Evolutionary conservation across 2,888 invertebrate genomes (phyloP).

Genomic region (Dexiosoma caninum): DNA sequence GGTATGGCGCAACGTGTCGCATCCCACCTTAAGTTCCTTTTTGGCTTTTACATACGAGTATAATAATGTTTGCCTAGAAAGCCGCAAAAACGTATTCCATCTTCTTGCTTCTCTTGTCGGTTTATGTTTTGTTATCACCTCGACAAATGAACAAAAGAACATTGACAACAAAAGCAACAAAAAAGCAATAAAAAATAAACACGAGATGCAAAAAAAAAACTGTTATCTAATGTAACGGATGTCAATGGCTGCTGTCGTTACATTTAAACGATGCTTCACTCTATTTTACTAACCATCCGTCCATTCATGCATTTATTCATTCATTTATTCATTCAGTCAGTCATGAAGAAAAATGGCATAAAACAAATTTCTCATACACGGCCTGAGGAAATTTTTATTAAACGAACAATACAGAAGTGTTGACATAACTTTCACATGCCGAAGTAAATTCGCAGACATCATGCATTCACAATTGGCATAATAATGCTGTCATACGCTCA

Average conservation of each 20-base stretch:
- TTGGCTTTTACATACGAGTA: too few species aligned
- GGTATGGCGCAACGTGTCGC: neutral
- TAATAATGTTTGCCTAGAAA: constrained; percentile 32
- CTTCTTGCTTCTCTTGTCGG: neutral
- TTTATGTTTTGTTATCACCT: constrained; percentile 54
- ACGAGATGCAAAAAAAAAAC: constrained; percentile 8
- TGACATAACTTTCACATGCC: neutral
- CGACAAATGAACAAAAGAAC: constrained; percentile 35
- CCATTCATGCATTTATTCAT: constrained; percentile 12
- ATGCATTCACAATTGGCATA: neutral
- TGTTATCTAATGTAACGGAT: constrained; percentile 57
- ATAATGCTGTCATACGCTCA: neutral
- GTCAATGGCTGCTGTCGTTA: constrained; percentile 63
- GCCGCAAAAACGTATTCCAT: constrained; percentile 44
- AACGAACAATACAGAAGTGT: neutral
- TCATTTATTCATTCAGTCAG: constrained; percentile 5
- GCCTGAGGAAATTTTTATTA: neutral
- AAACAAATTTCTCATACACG: constrained; percentile 12
- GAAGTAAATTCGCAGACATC: neutral
- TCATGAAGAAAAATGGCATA: constrained; percentile 5
- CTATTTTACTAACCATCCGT: constrained; percentile 27
- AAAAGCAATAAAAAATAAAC: constrained; percentile 35
- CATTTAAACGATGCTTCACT: constrained; percentile 52
- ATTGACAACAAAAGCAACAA: constrained; percentile 16
- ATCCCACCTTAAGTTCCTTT: neutral